These are phyloP conservation scores for Disparrhopalites patrizii DNA, from an alignment of 2,888 invertebrate genomes.

Conservation along the genomic window DNA sequence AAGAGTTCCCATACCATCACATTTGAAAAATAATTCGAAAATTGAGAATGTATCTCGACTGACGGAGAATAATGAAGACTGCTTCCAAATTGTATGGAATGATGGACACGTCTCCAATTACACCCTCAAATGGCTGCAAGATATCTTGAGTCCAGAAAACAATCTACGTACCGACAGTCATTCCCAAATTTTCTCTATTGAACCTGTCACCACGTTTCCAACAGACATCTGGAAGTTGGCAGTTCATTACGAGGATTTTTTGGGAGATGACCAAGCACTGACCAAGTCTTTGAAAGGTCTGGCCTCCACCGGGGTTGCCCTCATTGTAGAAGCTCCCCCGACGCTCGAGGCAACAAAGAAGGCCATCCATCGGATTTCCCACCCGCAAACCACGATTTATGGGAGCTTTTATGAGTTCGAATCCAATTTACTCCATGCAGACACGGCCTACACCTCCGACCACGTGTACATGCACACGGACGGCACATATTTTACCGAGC, in stretches of 20 bases:
- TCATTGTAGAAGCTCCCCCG: conserved; percentile 54
- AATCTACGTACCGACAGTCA: neutral
- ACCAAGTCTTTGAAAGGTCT: conserved; percentile 37
- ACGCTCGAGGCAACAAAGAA: conserved; percentile 56
- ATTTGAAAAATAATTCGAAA: conserved; percentile 14
- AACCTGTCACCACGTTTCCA: neutral
- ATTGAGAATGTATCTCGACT: conserved; percentile 33
- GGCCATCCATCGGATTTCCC: conserved; percentile 59
- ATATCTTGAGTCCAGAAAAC: conserved; percentile 38
- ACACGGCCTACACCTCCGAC: conserved; percentile 68
- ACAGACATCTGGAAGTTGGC: neutral
- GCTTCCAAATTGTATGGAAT: conserved; percentile 58
- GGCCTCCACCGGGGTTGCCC: conserved; percentile 36
- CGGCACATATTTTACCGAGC: conserved; percentile 71
- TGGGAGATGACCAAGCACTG: conserved; percentile 31
- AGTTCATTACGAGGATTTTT: conserved; percentile 35
- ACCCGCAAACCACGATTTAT: conserved; percentile 65
- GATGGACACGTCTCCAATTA: conserved; percentile 60
- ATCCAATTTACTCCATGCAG: conserved; percentile 60
- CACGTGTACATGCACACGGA: conserved; percentile 71
- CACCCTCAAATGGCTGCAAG: conserved; percentile 54
- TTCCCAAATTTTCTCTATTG: too few relatives aligned
- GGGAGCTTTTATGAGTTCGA: conserved; percentile 69
- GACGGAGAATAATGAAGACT: conserved; percentile 43
- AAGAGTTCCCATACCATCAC: conserved; percentile 57